Base-by-base conservation (phyloP, 2,888 invertebrate species). In the Papilio protenor region DNA sequence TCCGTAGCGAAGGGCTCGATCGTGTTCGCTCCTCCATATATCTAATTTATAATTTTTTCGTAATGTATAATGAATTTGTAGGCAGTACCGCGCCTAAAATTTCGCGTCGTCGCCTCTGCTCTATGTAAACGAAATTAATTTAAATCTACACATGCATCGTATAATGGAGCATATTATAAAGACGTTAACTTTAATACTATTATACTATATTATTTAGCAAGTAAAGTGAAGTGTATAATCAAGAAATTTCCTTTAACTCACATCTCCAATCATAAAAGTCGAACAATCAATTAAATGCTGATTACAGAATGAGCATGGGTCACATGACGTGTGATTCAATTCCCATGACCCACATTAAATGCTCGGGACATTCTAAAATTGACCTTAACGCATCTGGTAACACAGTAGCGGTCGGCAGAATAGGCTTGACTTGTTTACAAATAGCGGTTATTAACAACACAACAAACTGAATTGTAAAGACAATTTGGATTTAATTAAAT, bases 291-390 rank as follows among this genome's bases (percentile, higher is more conserved):
- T 89, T 89, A 89, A 86, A 72, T 72, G 40, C 85, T 88, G 85
- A 88, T 91, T 91, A 89, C 81, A 80, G 83, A 86, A 83, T 85
- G 87, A 87, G 89, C 84, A 83, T 83, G 88, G 87, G 88, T 89
- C 85, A 83, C 83, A 88, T 87, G 87, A 88, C 88, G 87, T 86
- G 83, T 87, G 85, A 84, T 83, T 82, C 82, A 73, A 83, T 85
- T 85, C 79, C 92, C 92, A 90, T 93, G 92, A 92, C 92, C 92
- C 81, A 92, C 87, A 89, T 92, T 83, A 80, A 84, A 81, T 81
- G 75, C 77, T 81, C 75, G 55, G 61, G 66, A 66, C 75, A 78
- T 72, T 75, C 78, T 75, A 78, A 78, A 78, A 75, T 75, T 78
- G 75, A 73, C 75, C 78, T 78, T 75, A 75, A 78, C 61, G 73